Evolutionary conservation across 2,888 invertebrate species (phyloP), one percentile per base, ranked within the genome.

Genomic region (Melanostoma mellinum): DNA sequence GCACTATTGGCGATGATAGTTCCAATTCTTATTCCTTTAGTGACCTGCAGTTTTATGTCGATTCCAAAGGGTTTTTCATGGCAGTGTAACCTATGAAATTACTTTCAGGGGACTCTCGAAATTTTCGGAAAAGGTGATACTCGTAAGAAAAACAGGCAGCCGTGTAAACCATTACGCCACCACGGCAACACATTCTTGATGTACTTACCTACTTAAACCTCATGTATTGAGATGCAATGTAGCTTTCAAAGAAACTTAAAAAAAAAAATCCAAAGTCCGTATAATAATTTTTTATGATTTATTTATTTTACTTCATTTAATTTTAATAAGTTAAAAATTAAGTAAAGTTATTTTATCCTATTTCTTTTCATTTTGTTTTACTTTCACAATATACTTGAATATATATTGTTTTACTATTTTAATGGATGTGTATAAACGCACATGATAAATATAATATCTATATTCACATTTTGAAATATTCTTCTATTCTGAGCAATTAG

Each of bases 311-410:
- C 44, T 74, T 85, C 68, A 85, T 80, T 79, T 72, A 85, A 85
- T 58, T 72, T 72, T 76, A 71, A 75, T 79, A 85, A 85, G 72
- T 85, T 85, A 80, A 85, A 85, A 85, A 80, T 85, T 85, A 80
- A 85, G 75, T 85, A 76, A 84, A 79, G 71, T 63, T 48, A n/a
- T 20, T 36, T n/a, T 74, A 77, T 69, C 61, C 69, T 42, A 42
- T 63, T 60, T n/a, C n/a, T n/a, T n/a, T n/a, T n/a, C n/a, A n/a
- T n/a, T 50, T 30, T 68, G 53, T 55, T 63, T 68, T 72, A 73
- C 74, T 55, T 63, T 68, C 68, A 73, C 74, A 79, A 67, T 80
- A 79, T 79, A 75, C 67, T 52, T 81, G 50, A 69, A 58, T 67
- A 77, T 72, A 72, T 56, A 53, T 53, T 77, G 35, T 32, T 56